Percentiles rank a stretch among this genome's conserved stretches.
phyloP scores from a whole-genome alignment of 2,888 invertebrate genomes.

The Trachelus iudaicus region DNA sequence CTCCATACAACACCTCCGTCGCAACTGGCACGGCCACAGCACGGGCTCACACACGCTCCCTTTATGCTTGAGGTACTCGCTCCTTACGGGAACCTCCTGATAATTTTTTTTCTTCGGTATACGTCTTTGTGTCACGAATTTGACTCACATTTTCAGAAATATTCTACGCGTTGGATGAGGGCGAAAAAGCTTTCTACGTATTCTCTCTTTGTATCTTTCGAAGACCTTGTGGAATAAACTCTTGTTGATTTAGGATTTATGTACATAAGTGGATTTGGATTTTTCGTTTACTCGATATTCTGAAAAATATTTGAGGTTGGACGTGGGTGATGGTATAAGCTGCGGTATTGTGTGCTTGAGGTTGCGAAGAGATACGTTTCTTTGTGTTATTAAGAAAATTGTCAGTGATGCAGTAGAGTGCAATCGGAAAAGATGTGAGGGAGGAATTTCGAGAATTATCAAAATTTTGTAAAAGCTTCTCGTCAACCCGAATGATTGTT shows the following conservation, averaged over 20 bases:
- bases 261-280: neutral
- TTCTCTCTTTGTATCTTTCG: neutral
- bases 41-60: neutral
- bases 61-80: neutral
- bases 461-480: neutral
- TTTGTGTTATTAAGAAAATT: neutral
- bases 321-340: neutral
- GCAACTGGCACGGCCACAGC: neutral
- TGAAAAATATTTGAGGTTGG: neutral
- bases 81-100: neutral
- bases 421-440: neutral
- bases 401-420: neutral
- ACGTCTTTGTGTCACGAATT: neutral
- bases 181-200: neutral
- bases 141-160: neutral
- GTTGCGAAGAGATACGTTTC: neutral
- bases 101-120: neutral
- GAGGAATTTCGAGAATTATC: neutral
- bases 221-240: neutral
- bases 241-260: neutral
- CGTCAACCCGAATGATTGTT: neutral
- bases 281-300: neutral
- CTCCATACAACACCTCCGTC: neutral
- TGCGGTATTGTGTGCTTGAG: neutral
- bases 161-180: neutral